phyloP scores from a whole-genome alignment of 2,888 invertebrate genomes.

The Capitulum mitella region DNA sequence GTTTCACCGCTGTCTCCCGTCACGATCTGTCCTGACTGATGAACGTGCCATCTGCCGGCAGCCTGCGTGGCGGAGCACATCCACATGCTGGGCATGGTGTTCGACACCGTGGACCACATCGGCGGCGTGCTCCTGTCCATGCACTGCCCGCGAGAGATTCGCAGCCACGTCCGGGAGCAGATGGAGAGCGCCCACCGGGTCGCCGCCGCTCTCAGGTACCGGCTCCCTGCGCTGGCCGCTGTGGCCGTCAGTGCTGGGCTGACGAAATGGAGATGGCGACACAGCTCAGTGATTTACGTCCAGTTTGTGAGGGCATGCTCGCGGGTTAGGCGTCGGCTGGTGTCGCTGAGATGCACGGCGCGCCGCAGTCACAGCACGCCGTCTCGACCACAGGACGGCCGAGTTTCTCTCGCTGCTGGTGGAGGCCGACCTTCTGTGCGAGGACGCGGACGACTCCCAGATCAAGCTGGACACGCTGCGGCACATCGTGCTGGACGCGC shows the following conservation, averaged over 20 bases:
- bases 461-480: constrained; percentile 17
- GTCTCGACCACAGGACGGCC: constrained; percentile 21
- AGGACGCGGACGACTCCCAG: constrained; percentile 11
- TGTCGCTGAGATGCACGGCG: too few species aligned
- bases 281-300: too few species aligned
- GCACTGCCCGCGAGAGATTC: constrained; percentile 12
- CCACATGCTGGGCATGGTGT: neutral
- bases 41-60: too few species aligned
- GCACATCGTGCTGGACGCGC: neutral
- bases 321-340: too few species aligned
- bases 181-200: neutral
- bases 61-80: constrained; percentile 1
- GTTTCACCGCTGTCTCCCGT: too few species aligned
- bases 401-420: constrained; percentile 7
- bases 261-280: too few species aligned
- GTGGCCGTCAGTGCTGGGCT: too few species aligned
- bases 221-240: too few species aligned
- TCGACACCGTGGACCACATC: neutral
- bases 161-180: constrained; percentile 8
- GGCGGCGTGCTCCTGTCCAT: neutral
- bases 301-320: too few species aligned
- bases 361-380: too few species aligned
- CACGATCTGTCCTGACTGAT: too few species aligned
- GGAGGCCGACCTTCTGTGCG: constrained; percentile 14
- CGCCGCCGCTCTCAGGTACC: neutral